Percentiles rank a stretch among this genome's conserved stretches.
phyloP scores from a whole-genome alignment of 1,140 invertebrate genomes.

The Ips nitidus region DNA sequence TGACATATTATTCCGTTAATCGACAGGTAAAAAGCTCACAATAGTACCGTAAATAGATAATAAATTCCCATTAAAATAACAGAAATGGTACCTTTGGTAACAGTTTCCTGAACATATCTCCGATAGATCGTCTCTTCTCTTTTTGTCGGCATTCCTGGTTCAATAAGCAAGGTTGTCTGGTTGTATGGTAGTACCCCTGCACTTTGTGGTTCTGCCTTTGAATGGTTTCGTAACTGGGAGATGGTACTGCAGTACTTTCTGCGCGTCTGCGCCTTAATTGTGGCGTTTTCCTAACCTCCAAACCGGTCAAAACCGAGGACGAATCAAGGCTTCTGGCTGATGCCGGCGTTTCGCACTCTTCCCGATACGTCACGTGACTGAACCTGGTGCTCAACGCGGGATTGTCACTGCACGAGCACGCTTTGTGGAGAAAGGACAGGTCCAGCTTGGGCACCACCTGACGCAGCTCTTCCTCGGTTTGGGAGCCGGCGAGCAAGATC shows the following conservation, averaged over 20 bases:
- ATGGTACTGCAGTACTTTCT: neutral
- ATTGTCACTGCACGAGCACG: conserved; percentile 24
- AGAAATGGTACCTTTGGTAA: conserved; percentile 17
- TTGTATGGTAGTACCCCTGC: conserved; percentile 20
- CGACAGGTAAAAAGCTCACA: too few species aligned
- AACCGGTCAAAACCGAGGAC: conserved; percentile 10
- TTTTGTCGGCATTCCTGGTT: neutral
- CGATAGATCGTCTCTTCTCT: conserved; percentile 4
- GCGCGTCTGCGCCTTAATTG: neutral
- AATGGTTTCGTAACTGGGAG: conserved; percentile 22
- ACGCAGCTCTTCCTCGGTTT: conserved; percentile 21
- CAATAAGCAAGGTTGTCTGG: neutral
- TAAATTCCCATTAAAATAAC: neutral
- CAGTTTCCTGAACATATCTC: conserved; percentile 26
- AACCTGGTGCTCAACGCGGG: conserved; percentile 28
- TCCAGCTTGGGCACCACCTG: conserved; percentile 28
- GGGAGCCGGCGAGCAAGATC: conserved; percentile 3
- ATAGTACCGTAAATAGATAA: too few species aligned
- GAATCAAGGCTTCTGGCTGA: conserved; percentile 23
- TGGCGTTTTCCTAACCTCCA: neutral
- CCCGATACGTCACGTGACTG: conserved; percentile 26
- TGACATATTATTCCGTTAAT: too few species aligned
- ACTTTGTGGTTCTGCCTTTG: conserved; percentile 18
- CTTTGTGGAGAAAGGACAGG: conserved; percentile 21
- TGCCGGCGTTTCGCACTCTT: conserved; percentile 19